Percentiles rank a stretch among this genome's conserved stretches.
phyloP scores from a whole-genome alignment of 2,888 invertebrate species.

The Cataglyphis albicans region DNA sequence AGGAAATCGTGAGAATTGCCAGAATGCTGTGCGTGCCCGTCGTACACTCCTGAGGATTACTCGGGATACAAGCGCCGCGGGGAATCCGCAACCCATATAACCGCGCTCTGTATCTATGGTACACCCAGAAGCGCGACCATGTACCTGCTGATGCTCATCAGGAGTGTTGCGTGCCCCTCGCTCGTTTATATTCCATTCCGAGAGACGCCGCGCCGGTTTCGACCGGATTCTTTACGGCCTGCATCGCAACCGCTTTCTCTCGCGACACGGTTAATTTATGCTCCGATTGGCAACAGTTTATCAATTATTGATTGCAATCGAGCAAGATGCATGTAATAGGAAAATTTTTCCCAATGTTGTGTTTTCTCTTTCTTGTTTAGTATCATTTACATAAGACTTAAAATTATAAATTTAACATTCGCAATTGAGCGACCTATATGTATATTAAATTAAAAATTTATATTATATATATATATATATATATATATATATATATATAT shows the following conservation, averaged over 20 bases:
- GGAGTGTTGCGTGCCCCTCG: slow-evolving; percentile 35
- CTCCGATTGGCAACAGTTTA: slow-evolving; percentile 26
- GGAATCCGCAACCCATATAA: slow-evolving; percentile 71
- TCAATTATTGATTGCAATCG: slow-evolving; percentile 39
- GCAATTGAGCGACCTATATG: neutral
- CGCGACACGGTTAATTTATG: slow-evolving; percentile 21
- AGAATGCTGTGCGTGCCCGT: slow-evolving; percentile 79
- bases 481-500: no score
- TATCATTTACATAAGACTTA: neutral
- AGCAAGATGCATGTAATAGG: neutral
- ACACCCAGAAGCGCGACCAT: slow-evolving; percentile 42
- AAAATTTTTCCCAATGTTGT: neutral
- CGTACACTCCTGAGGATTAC: slow-evolving; percentile 77
- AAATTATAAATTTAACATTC: neutral
- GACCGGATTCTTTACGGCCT: slow-evolving; percentile 29
- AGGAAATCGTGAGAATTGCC: slow-evolving; percentile 77
- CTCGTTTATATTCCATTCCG: slow-evolving; percentile 50
- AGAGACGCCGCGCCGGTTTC: slow-evolving; percentile 26
- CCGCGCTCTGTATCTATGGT: slow-evolving; percentile 21
- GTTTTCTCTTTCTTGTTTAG: neutral
- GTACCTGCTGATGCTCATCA: slow-evolving; percentile 62
- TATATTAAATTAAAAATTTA: neutral
- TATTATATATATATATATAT: neutral
- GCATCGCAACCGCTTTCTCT: slow-evolving; percentile 22
- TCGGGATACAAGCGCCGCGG: slow-evolving; percentile 67